phyloP scores from a whole-genome alignment of 2,888 invertebrate species.

The Hermaeophaga mercurialis region DNA sequence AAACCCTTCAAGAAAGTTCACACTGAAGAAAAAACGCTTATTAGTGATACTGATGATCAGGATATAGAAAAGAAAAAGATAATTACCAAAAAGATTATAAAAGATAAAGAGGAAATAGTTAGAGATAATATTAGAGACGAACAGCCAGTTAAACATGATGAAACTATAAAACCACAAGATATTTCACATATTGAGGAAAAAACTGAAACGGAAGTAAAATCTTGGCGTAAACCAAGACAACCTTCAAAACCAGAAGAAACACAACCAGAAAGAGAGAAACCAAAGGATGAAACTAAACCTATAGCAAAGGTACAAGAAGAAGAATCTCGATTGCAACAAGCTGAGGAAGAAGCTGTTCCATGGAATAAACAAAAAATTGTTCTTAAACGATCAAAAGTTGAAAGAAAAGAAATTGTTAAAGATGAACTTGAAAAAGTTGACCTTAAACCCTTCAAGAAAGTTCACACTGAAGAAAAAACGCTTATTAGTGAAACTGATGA shows the following conservation, averaged over 20 bases:
- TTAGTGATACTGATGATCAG: conserved; percentile 39
- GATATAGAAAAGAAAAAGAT: conserved; percentile 9
- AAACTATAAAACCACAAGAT: neutral
- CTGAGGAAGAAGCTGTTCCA: conserved; percentile 52
- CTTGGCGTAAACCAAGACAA: conserved; percentile 21
- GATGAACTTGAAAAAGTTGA: conserved; percentile 38
- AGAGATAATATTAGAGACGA: conserved; percentile 14
- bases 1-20: conserved; percentile 22
- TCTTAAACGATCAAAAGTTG: conserved; percentile 57
- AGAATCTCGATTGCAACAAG: conserved; percentile 32
- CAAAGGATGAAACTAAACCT: conserved; percentile 22
- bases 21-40: conserved; percentile 28
- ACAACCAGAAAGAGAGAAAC: conserved; percentile 19
- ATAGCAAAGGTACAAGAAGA: conserved; percentile 44
- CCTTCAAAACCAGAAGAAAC: conserved; percentile 42
- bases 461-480: conserved; percentile 12
- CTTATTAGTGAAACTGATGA: conserved; percentile 22
- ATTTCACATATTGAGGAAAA: too few species aligned
- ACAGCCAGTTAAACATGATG: neutral
- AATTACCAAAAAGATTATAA: neutral
- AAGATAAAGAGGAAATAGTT: conserved; percentile 5
- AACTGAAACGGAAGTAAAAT: neutral
- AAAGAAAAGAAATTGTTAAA: conserved; percentile 53
- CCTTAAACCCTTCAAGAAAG: conserved; percentile 35
- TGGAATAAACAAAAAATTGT: conserved; percentile 68